Base-by-base conservation (phyloP, 2,113 vertebrate species). In the Protomyctophum bolini region DNA sequence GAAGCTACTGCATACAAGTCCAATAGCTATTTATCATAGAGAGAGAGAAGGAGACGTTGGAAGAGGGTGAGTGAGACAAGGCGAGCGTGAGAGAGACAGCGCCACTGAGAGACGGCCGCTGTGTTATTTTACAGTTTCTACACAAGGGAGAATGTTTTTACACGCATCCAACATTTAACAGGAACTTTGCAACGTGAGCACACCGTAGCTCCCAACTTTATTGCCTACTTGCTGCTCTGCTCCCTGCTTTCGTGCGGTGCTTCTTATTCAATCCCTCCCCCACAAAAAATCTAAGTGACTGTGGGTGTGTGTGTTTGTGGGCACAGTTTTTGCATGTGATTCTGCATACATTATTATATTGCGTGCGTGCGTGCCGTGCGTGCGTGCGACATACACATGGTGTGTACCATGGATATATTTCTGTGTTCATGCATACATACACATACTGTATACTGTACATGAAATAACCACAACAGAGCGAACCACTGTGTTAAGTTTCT, bases 401-500 rank as follows among this genome's bases (percentile, higher is more conserved):
- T 33, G 33, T 33, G 4, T 4, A 33, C 33, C 33, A 41, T 41
- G 33, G 3, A 41, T 41, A 41, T 41, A 41, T 41, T 41, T 41
- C 3, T 52, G 47, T 52, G 49, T 49, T 21, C 28, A 11, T 47
- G 14, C 9, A 9, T 14, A 9, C 8, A 15, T 14, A 21, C 21
- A 21, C 21, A 21, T 21, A n/a, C n/a, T n/a, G n/a, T n/a, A 21
- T 21, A 28, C 33, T 61, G 58, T 45, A 11, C 7, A n/a, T 61
- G 28, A 33, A 14, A 7, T 14, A 11, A 29, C 70, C 60, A 66
- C 68, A 67, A 86, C 77, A 79, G 57, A 88, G 77, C 57, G 59
- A 59, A 63, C 65, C 0, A 46, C 71, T 79, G 75, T 84, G 64
- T 76, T 28, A 77, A 59, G 63, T 75, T 76, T 78, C 66, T 79